These are phyloP conservation scores for Nothocercus julius DNA, from an alignment of 2,113 vertebrate genomes.

Conservation along the genomic window DNA sequence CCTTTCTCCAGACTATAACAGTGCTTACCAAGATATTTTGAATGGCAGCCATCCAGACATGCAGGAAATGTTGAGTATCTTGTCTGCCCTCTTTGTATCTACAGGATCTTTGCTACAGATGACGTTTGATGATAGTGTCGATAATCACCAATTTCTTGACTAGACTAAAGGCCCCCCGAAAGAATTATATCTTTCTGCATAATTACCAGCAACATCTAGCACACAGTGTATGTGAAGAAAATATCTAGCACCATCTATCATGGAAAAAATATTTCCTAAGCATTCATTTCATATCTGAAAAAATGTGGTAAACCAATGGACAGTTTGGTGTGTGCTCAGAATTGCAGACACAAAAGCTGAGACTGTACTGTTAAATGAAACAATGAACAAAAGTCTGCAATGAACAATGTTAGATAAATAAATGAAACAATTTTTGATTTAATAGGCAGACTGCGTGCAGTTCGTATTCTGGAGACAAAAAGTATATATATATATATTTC, in stretches of 20 bases:
- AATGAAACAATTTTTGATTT: not conserved
- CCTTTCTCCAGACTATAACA: not conserved
- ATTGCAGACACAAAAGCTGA: not conserved
- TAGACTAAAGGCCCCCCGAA: not conserved
- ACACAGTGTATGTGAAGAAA: no score
- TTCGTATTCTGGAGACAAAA: not conserved
- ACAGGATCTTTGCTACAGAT: not conserved
- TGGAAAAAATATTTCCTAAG: not conserved
- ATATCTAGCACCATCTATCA: not conserved
- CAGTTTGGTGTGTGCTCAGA: not conserved
- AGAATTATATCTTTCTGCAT: not conserved
- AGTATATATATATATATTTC: not conserved
- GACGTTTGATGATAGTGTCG: not conserved
- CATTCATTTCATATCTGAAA: not conserved
- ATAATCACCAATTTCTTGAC: not conserved
- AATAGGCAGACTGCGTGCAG: not conserved
- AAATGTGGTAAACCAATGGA: not conserved
- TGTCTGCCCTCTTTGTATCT: not conserved
- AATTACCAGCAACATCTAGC: not conserved
- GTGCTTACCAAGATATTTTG: not conserved
- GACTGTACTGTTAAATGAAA: not conserved
- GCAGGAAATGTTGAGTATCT: not conserved
- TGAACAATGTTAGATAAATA: not conserved
- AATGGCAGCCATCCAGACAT: accelerated
- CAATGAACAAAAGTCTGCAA: not conserved